Conservation (phyloP, 2,113 vertebrate genomes). For the Ceyx cyanopectus region DNA sequence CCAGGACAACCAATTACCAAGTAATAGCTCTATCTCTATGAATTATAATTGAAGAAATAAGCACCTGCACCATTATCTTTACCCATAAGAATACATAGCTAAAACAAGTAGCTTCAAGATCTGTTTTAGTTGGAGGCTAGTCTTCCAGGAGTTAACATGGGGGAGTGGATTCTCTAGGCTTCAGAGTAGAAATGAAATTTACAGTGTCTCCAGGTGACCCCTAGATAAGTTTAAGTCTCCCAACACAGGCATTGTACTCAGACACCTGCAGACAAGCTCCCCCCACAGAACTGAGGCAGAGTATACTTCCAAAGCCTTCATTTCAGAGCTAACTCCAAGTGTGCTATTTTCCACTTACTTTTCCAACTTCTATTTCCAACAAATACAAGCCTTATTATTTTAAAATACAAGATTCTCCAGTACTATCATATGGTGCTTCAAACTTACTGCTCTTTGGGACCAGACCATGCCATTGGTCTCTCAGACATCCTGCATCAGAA, state of each 20-base stretch:
- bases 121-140: not conserved
- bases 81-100: not conserved
- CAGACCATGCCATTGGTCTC: not conserved
- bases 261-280: not conserved
- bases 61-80: not conserved
- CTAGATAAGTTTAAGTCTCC: not conserved
- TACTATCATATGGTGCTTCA: not conserved
- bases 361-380: not conserved
- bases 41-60: not conserved
- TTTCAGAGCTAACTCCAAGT: not conserved
- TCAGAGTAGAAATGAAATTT: not conserved
- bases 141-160: not conserved
- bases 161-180: not conserved
- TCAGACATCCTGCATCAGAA: not conserved
- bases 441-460: not conserved
- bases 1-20: not conserved
- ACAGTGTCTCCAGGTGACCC: not conserved
- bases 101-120: not conserved
- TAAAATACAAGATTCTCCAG: not conserved
- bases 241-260: not conserved
- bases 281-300: not conserved
- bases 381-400: not conserved
- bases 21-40: not conserved
- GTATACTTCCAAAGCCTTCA: not conserved
- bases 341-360: not conserved